Evolutionary conservation across 2,888 invertebrate species (phyloP).

Genomic region (Chalcis sispes): DNA sequence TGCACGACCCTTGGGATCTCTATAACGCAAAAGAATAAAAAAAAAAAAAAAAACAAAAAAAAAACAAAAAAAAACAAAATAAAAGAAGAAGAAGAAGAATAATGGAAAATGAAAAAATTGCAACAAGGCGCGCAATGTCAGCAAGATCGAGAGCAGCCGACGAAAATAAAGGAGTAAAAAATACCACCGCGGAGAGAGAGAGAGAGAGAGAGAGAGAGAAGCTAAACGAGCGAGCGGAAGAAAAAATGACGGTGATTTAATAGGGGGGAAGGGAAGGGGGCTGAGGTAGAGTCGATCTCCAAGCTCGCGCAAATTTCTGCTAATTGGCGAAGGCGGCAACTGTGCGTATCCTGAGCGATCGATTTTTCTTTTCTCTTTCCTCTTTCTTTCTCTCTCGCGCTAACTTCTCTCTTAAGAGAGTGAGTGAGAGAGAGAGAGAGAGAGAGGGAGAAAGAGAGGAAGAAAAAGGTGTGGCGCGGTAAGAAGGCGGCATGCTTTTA

Average conservation of each 20-base stretch:
- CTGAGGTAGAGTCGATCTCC: too few relatives aligned
- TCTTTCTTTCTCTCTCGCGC: constrained; percentile 29
- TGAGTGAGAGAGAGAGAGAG: too few relatives aligned
- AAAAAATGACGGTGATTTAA: constrained; percentile 50
- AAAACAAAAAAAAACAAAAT: not conserved
- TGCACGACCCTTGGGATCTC: constrained; percentile 87
- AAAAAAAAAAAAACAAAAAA: not conserved
- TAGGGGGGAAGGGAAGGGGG: constrained; percentile 31
- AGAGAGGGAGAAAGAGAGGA: not conserved
- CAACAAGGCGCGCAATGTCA: too few relatives aligned
- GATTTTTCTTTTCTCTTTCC: constrained; percentile 51
- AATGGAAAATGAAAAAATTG: not conserved
- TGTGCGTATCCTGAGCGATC: constrained; percentile 57
- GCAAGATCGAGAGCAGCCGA: not conserved
- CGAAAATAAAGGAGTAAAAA: not conserved
- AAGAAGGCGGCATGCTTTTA: too few relatives aligned
- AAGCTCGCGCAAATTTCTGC: constrained; percentile 61
- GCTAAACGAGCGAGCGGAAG: not conserved
- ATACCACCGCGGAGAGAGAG: not conserved
- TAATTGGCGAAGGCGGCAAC: constrained; percentile 63
- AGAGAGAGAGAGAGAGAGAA: not conserved
- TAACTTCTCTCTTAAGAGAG: not conserved
- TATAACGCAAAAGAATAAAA: constrained; percentile 72
- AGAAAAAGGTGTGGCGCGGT: constrained; percentile 1
- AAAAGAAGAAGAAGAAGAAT: not conserved